Evolutionary conservation across 1,140 invertebrate genomes (phyloP), one percentile per base, ranked within the genome.

Genomic region (Teleopsis dalmanni): DNA sequence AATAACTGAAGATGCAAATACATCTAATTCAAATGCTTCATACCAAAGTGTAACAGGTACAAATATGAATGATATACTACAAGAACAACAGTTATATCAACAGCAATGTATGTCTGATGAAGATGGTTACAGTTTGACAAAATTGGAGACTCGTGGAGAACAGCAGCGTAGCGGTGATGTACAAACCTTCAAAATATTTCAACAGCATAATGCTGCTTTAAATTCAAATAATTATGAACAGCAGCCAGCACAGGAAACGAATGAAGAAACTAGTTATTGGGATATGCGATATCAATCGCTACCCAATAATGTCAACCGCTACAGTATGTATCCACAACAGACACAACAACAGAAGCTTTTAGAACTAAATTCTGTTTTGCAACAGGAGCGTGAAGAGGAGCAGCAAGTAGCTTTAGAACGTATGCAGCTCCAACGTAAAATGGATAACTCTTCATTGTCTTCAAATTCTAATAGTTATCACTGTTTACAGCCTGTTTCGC

Each of bases 1-100:
- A 41, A 35, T 46, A 26, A 21, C 43, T 35, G 11, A 55, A 26
- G 38, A 37, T 5, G 23, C 22, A 5, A 54, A 44, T 36, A 42
- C 38, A 8, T 36, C 29, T 5, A 48, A 48, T 31, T 44, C 33
- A 6, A 37, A 44, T 50, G 43, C 52, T 16, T 47, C 34, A 46
- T 48, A 37, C 31, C 48, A 53, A 38, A 57, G 27, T 47, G 41
- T 27, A 41, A 45, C 42, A 18, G 44, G 53, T 21, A 36, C 27
- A n/a, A 62, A 51, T 47, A 56, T 64, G 53, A 54, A 56, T 19
- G 62, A 62, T 42, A 61, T 68, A 19, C 26, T 65, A 27, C 57
- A 65, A 43, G 65, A 69, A 38, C 65, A 68, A 50, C 65, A 65
- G 25, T 55, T 48, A 6, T 69, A 69, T 26, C 65, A 69, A 48